phyloP scores from a whole-genome alignment of 2,113 vertebrate species.

The Macroglossus sobrinus region DNA sequence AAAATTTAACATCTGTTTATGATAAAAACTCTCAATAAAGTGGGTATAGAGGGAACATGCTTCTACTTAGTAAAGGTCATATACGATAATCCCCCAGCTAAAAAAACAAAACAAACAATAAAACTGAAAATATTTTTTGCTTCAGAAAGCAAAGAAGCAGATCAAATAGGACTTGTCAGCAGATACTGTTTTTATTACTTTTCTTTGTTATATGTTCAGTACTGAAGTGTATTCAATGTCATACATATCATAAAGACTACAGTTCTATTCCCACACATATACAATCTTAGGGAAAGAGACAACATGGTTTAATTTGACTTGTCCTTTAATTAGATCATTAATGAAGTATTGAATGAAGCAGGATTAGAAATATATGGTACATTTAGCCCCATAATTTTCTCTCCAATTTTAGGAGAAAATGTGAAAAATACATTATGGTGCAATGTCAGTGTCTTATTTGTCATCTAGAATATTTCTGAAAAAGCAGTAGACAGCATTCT shows the following conservation, averaged over 20 bases:
- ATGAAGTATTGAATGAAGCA: background rate
- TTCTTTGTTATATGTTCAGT: background rate
- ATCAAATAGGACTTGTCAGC: background rate
- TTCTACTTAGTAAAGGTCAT: background rate
- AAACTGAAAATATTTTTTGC: background rate
- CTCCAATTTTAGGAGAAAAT: background rate
- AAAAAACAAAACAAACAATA: background rate
- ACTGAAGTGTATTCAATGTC: background rate
- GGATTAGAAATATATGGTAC: background rate
- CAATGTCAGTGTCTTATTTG: background rate
- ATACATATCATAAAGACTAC: background rate
- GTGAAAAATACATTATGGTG: background rate
- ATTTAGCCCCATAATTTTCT: conserved; percentile 3
- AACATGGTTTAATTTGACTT: background rate
- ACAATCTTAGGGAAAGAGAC: background rate
- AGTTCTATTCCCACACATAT: background rate
- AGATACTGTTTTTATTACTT: background rate
- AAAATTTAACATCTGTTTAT: background rate
- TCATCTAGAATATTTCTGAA: background rate
- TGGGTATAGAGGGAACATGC: background rate
- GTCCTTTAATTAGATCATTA: background rate
- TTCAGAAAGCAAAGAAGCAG: background rate
- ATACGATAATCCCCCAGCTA: background rate
- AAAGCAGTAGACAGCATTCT: background rate
- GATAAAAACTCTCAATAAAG: background rate